Evolutionary conservation across 1,140 invertebrate genomes (phyloP).

Genomic region (Glossosoma conforme): DNA sequence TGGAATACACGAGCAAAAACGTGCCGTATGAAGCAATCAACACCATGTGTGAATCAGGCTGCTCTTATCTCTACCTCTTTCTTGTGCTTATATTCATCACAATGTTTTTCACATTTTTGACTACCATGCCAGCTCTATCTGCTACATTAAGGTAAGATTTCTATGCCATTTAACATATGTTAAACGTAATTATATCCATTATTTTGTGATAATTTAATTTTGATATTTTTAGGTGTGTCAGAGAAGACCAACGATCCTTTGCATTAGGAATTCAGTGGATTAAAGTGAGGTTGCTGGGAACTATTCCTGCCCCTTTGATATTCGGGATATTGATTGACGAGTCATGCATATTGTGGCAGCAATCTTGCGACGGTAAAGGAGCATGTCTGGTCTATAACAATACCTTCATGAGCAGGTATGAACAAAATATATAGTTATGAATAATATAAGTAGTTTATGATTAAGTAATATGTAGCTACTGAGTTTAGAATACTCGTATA

Average conservation of each 20-base stretch:
- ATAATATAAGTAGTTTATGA: background rate
- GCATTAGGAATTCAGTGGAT: slow-evolving; percentile 86
- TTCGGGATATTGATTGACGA: slow-evolving; percentile 81
- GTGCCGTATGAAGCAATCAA: slow-evolving; percentile 54
- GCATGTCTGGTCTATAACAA: slow-evolving; percentile 69
- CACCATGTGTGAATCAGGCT: slow-evolving; percentile 59
- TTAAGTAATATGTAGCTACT: no score
- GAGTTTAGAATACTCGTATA: no score
- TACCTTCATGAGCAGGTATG: slow-evolving; percentile 62
- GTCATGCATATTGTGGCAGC: slow-evolving; percentile 74
- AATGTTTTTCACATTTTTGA: slow-evolving; percentile 72
- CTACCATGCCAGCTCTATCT: slow-evolving; percentile 72
- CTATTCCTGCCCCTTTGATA: slow-evolving; percentile 80
- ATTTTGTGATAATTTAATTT: no score
- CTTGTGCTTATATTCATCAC: slow-evolving; percentile 61
- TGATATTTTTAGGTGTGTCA: slow-evolving; percentile 67
- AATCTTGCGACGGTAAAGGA: slow-evolving; percentile 54
- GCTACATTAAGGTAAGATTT: slow-evolving; percentile 62
- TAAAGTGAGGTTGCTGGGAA: slow-evolving; percentile 71
- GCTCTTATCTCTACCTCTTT: slow-evolving; percentile 62
- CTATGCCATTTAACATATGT: no score
- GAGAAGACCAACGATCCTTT: slow-evolving; percentile 77
- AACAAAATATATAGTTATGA: slow-evolving; percentile 6
- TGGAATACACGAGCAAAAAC: slow-evolving; percentile 28
- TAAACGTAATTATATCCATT: no score